These are phyloP conservation scores for Carabus problematicus DNA, from an alignment of 2,888 invertebrate genomes.

Conservation along the genomic window DNA sequence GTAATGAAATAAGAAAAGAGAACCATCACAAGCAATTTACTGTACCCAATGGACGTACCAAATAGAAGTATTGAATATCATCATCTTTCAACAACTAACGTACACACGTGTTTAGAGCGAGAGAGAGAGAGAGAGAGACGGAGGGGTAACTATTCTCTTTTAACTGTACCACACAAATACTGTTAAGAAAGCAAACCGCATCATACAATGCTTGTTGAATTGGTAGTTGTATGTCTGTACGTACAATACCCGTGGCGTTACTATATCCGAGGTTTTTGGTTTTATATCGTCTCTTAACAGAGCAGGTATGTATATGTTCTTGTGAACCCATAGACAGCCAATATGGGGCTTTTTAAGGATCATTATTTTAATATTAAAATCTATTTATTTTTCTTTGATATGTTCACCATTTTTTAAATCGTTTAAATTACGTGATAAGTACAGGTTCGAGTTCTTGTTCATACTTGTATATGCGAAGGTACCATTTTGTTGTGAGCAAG, in stretches of 20 bases:
- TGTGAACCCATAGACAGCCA: too few relatives aligned
- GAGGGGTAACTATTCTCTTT: constrained; percentile 1
- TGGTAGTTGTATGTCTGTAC: not conserved
- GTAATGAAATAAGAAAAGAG: constrained; percentile 15
- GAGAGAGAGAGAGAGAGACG: not conserved
- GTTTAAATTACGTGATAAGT: not conserved
- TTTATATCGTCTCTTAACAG: too few relatives aligned
- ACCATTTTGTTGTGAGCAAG: too few relatives aligned
- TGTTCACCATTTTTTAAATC: constrained; percentile 42
- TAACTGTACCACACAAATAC: constrained; percentile 16
- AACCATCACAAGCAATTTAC: constrained; percentile 20
- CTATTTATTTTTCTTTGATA: constrained; percentile 51
- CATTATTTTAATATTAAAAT: constrained; percentile 52
- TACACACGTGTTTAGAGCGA: constrained; percentile 10
- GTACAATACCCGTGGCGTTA: too few relatives aligned
- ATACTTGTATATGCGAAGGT: too few relatives aligned
- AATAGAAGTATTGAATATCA: constrained; percentile 36
- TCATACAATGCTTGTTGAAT: constrained; percentile 1
- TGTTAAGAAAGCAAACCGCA: constrained; percentile 12
- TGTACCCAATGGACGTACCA: constrained; percentile 20
- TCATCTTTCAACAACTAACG: not conserved
- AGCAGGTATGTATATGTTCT: too few relatives aligned
- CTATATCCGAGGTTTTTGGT: too few relatives aligned
- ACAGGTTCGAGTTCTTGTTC: too few relatives aligned
- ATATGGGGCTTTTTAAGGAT: too few relatives aligned